Evolutionary conservation across 2,888 invertebrate genomes (phyloP).

Genomic region (Orchesella flavescens): DNA sequence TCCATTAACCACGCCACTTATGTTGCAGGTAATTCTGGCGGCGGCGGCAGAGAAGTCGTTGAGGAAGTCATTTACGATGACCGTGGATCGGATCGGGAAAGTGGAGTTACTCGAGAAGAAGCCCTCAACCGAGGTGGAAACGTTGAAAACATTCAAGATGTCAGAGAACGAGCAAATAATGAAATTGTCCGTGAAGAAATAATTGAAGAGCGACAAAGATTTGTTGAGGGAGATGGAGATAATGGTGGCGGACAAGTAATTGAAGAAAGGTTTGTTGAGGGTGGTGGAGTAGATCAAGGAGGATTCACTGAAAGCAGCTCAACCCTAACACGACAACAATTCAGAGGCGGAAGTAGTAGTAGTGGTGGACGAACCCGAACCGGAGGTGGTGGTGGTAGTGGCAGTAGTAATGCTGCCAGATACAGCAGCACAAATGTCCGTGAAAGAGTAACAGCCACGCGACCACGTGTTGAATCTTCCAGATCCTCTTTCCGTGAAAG

Average conservation of each 20-base stretch:
- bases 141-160: conserved; percentile 54
- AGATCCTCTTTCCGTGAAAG: conserved; percentile 6
- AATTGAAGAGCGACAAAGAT: conserved; percentile 36
- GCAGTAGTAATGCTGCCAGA: conserved; percentile 1
- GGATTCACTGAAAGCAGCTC: conserved; percentile 28
- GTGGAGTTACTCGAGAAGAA: conserved; percentile 48
- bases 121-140: conserved; percentile 45
- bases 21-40: conserved; percentile 16
- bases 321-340: conserved; percentile 26
- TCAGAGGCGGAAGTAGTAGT: no score
- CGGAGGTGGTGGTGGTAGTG: conserved; percentile 5
- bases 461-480: conserved; percentile 9
- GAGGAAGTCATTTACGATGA: conserved; percentile 46
- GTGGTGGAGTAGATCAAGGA: neutral
- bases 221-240: neutral
- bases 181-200: conserved; percentile 56
- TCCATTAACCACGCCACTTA: conserved; percentile 48
- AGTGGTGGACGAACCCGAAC: neutral
- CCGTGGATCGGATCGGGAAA: conserved; percentile 6
- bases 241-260: conserved; percentile 1
- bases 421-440: conserved; percentile 46
- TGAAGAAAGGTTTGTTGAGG: conserved; percentile 31
- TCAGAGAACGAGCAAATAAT: conserved; percentile 50
- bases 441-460: conserved; percentile 9
- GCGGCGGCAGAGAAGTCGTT: conserved; percentile 25